phyloP scores from a whole-genome alignment of 1,140 invertebrate genomes.

The Pogonus chalceus region DNA sequence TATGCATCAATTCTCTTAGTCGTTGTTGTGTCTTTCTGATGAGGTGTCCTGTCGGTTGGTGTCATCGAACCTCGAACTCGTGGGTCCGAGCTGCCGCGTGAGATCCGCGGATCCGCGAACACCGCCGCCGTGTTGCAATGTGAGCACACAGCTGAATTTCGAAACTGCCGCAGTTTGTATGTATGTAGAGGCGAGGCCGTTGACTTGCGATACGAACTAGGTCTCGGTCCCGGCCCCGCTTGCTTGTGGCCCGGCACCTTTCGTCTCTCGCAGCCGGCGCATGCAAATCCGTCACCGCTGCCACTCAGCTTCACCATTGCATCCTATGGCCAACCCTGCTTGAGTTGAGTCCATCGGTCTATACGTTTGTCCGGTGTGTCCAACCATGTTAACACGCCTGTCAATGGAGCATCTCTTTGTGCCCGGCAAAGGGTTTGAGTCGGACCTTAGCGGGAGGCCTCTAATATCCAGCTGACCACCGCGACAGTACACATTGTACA shows the following conservation, averaged over 20 bases:
- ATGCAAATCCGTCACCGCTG: not conserved
- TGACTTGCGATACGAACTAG: slow-evolving; percentile 26
- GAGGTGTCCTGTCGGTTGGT: too few species aligned
- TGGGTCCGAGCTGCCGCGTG: not conserved
- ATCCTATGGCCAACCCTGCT: too few species aligned
- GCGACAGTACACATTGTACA: slow-evolving; percentile 7
- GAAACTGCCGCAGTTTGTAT: not conserved
- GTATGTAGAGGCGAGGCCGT: slow-evolving; percentile 22
- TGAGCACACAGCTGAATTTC: slow-evolving; percentile 25
- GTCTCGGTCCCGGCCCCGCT: slow-evolving; percentile 20
- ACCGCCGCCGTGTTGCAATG: slow-evolving; percentile 1
- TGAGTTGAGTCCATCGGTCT: too few species aligned
- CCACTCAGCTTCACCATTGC: not conserved
- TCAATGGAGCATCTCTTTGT: slow-evolving; percentile 3
- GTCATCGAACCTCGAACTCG: slow-evolving; percentile 26
- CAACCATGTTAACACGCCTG: slow-evolving; percentile 2
- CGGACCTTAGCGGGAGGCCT: not conserved
- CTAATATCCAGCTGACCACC: slow-evolving; percentile 6
- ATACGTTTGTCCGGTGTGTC: not conserved
- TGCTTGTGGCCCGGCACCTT: slow-evolving; percentile 12
- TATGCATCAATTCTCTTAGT: not conserved
- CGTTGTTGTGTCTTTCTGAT: slow-evolving; percentile 16
- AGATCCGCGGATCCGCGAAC: slow-evolving; percentile 19
- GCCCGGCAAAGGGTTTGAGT: not conserved
- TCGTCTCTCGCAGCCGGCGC: slow-evolving; percentile 5